These are phyloP conservation scores for Branchinecta lindahli DNA, from an alignment of 1,140 invertebrate genomes.

Conservation along the genomic window DNA sequence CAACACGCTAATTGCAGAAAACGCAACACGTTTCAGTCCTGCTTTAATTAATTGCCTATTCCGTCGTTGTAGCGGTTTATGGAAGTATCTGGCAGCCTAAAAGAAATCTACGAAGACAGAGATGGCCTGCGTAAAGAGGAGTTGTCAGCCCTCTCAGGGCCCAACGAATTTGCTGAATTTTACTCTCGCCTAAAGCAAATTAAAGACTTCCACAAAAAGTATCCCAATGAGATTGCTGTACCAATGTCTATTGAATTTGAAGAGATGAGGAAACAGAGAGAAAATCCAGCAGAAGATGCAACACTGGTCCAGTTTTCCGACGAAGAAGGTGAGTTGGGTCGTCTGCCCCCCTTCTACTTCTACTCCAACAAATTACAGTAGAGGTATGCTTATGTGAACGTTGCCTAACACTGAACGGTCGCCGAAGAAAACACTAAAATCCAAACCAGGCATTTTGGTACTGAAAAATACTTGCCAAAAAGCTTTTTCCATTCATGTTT, in stretches of 20 bases:
- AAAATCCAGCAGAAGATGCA: conserved; percentile 67
- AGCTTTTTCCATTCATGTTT: no score
- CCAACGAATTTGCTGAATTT: conserved; percentile 97
- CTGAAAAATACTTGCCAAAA: no score
- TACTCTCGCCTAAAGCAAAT: conserved; percentile 82
- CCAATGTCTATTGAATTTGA: conserved; percentile 96
- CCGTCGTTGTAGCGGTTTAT: conserved; percentile 52
- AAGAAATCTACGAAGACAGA: conserved; percentile 92
- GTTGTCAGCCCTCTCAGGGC: conserved; percentile 80
- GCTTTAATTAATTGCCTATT: no score
- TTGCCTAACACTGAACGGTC: no score
- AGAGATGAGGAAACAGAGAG: conserved; percentile 71
- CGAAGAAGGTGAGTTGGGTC: conserved; percentile 74
- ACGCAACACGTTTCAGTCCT: no score
- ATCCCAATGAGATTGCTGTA: conserved; percentile 85
- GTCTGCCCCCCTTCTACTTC: background rate
- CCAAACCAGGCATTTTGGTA: no score
- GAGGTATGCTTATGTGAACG: no score
- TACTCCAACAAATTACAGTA: no score
- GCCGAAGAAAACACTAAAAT: no score
- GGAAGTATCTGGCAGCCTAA: conserved; percentile 62
- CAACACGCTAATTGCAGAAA: no score
- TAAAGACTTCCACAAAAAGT: conserved; percentile 88
- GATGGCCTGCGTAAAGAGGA: conserved; percentile 88
- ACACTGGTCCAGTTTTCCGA: conserved; percentile 91